phyloP scores from a whole-genome alignment of 2,113 vertebrate species.

The Osmerus mordax region DNA sequence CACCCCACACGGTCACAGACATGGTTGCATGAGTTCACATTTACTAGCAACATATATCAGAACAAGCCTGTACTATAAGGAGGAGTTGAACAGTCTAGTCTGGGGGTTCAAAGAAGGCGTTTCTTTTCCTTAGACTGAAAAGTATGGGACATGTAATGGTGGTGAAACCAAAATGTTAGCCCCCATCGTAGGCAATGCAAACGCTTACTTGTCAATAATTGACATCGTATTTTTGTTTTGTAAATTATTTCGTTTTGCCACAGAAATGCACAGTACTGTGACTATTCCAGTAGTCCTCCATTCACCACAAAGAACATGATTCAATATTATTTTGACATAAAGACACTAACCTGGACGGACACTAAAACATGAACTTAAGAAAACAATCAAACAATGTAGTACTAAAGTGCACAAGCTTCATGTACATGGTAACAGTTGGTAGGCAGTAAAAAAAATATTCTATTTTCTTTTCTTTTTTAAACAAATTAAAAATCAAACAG shows the following conservation, averaged over 20 bases:
- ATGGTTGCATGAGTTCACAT: constrained; percentile 62
- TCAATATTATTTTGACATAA: constrained; percentile 45
- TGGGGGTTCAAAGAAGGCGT: neutral
- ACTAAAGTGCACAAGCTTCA: constrained; percentile 74
- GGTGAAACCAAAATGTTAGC: constrained; percentile 1
- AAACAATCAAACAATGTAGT: constrained; percentile 51
- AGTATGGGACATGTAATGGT: neutral
- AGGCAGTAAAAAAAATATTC: constrained; percentile 65
- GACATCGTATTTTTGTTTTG: constrained; percentile 22
- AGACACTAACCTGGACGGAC: constrained; percentile 41
- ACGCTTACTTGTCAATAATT: constrained; percentile 29
- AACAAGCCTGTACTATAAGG: constrained; percentile 44
- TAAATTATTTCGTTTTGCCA: constrained; percentile 49
- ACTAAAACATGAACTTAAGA: constrained; percentile 43
- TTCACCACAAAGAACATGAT: constrained; percentile 35
- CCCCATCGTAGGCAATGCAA: constrained; percentile 13
- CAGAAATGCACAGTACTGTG: constrained; percentile 48
- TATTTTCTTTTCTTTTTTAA: constrained; percentile 42
- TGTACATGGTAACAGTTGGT: constrained; percentile 61
- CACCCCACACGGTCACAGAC: constrained; percentile 71
- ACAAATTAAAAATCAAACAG: constrained; percentile 78
- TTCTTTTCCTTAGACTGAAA: neutral
- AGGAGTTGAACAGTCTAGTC: constrained; percentile 8
- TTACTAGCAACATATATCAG: constrained; percentile 53
- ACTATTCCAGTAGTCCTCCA: constrained; percentile 19